Conservation (phyloP, 2,888 invertebrate genomes). For the Lepeophtheirus nordmannii region DNA sequence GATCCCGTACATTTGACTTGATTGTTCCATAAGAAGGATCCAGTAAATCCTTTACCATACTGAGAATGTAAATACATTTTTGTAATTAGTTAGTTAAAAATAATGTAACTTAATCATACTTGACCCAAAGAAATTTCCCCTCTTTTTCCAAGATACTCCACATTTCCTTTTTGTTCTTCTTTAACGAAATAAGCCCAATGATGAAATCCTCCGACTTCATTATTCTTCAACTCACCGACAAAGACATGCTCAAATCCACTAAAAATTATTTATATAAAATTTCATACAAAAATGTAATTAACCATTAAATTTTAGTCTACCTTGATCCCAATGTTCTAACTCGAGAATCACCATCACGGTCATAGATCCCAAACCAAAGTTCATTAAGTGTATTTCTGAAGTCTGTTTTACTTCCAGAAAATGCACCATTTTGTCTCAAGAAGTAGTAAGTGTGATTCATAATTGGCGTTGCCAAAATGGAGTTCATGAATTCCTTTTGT, state of each 20-base stretch:
- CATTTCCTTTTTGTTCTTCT: not conserved
- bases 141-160: not conserved
- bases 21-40: conserved; percentile 43
- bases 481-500: conserved; percentile 61
- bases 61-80: not conserved
- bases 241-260: conserved; percentile 87
- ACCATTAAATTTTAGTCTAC: not conserved
- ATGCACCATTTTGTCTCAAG: conserved; percentile 42
- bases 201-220: conserved; percentile 62
- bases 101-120: not conserved
- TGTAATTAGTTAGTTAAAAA: not conserved
- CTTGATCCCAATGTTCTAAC: not conserved
- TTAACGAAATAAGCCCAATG: conserved; percentile 56
- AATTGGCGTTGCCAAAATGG: conserved; percentile 56
- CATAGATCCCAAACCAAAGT: conserved; percentile 52
- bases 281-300: not conserved
- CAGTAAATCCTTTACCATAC: conserved; percentile 27
- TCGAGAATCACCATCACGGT: conserved; percentile 44
- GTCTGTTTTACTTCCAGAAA: conserved; percentile 25
- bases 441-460: conserved; percentile 56
- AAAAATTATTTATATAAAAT: conserved; percentile 37
- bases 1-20: conserved; percentile 58
- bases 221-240: conserved; percentile 65
- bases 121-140: not conserved
- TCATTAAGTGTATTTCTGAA: conserved; percentile 33